A percentile compares a stretch with the other conserved stretches of the same genome.
These are phyloP conservation scores for Baccha elongata DNA, from an alignment of 2,888 invertebrate species.

Conservation along the genomic window DNA sequence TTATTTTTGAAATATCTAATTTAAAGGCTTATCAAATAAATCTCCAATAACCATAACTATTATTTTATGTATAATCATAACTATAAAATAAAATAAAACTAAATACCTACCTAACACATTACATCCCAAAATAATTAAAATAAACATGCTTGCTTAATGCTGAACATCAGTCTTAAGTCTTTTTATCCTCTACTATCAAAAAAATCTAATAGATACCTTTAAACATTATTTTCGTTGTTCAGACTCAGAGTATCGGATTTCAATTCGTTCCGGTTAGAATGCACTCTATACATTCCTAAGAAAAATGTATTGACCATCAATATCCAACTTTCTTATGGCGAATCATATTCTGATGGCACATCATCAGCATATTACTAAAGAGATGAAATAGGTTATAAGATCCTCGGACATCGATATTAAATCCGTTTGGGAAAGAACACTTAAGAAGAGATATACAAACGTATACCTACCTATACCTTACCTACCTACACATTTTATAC, in stretches of 20 bases:
- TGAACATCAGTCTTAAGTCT: background rate
- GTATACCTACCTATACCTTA: too few species aligned
- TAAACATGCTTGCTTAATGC: background rate
- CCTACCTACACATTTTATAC: too few species aligned
- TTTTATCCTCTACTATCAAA: background rate
- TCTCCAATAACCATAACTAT: too few species aligned
- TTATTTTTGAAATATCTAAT: too few species aligned
- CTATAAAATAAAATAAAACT: too few species aligned
- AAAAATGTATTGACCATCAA: constrained; percentile 25
- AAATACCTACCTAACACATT: background rate
- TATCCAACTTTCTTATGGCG: background rate
- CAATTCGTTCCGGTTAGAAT: constrained; percentile 40
- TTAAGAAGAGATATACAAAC: background rate
- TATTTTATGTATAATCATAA: too few species aligned
- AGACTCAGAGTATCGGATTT: constrained; percentile 46
- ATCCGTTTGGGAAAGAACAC: too few species aligned
- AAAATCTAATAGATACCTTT: constrained; percentile 40
- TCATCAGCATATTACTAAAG: constrained; percentile 26
- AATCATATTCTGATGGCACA: constrained; percentile 9
- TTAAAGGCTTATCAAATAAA: too few species aligned
- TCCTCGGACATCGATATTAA: too few species aligned
- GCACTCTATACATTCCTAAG: background rate
- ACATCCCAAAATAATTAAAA: background rate
- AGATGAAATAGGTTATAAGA: constrained; percentile 42
- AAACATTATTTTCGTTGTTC: constrained; percentile 45